Conservation (phyloP, 2,797 vertebrate species). For the Pangasius macronema region DNA sequence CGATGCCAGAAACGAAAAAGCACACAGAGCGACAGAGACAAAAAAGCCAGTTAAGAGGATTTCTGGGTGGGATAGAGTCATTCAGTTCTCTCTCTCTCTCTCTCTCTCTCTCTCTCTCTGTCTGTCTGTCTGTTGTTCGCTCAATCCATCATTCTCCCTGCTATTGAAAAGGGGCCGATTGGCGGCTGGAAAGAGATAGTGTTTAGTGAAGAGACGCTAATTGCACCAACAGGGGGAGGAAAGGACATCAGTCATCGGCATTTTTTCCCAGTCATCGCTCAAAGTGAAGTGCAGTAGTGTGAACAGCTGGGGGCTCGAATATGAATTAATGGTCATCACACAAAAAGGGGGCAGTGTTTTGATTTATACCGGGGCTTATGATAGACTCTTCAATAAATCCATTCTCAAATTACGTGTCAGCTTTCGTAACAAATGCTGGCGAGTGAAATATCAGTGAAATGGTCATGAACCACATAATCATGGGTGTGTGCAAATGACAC, state of each 20-base stretch:
- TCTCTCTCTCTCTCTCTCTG: slow-evolving; percentile 1
- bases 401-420: neutral
- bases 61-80: slow-evolving; percentile 28
- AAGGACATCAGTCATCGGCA: slow-evolving; percentile 36
- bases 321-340: slow-evolving; percentile 44
- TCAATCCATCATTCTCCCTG: slow-evolving; percentile 28
- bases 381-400: slow-evolving; percentile 16
- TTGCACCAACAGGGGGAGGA: slow-evolving; percentile 45
- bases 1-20: slow-evolving; percentile 28
- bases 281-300: slow-evolving; percentile 42
- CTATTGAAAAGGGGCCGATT: slow-evolving; percentile 42
- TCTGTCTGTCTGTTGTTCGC: slow-evolving; percentile 9
- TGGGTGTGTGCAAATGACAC: neutral
- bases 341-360: slow-evolving; percentile 43
- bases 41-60: slow-evolving; percentile 24
- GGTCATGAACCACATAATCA: neutral
- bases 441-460: slow-evolving; percentile 1
- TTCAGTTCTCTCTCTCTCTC: slow-evolving; percentile 28
- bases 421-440: neutral
- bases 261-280: slow-evolving; percentile 28
- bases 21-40: neutral
- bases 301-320: slow-evolving; percentile 54
- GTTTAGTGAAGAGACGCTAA: slow-evolving; percentile 53
- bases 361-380: slow-evolving; percentile 30
- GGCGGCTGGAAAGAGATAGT: slow-evolving; percentile 42